Conservation (phyloP, 2,797 vertebrate species). For the Liasis olivaceus region DNA sequence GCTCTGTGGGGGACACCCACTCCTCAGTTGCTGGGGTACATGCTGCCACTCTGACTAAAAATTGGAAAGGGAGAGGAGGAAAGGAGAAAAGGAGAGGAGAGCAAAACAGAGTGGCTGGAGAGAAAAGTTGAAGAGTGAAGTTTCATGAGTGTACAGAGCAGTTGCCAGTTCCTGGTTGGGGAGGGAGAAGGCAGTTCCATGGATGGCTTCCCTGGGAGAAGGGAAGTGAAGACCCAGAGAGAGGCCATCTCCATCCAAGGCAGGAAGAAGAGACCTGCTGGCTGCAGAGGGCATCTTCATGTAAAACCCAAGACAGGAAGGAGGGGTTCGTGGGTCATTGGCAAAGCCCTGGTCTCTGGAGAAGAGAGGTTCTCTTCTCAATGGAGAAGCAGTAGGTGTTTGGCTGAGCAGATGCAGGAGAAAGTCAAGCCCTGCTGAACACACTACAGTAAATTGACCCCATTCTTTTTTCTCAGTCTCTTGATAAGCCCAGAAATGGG, state of each 20-base stretch:
- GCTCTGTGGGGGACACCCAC: not conserved
- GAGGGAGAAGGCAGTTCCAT: not conserved
- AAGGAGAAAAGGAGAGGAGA: not conserved
- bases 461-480: not conserved
- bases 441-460: not conserved
- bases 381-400: not conserved
- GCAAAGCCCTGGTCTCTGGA: not conserved
- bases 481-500: not conserved
- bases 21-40: not conserved
- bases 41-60: not conserved
- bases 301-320: not conserved
- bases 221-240: not conserved
- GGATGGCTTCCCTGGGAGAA: not conserved
- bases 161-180: not conserved
- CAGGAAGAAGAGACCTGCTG: not conserved
- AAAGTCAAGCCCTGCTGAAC: not conserved
- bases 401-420: not conserved
- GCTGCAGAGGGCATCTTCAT: not conserved
- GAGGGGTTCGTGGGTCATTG: not conserved
- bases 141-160: not conserved
- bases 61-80: not conserved
- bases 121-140: not conserved
- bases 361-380: not conserved
- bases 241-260: not conserved
- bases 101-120: not conserved